Percentiles rank a stretch among this genome's conserved stretches.
These are phyloP conservation scores for Boloria selene DNA, from an alignment of 2,888 invertebrate genomes.

Conservation along the genomic window DNA sequence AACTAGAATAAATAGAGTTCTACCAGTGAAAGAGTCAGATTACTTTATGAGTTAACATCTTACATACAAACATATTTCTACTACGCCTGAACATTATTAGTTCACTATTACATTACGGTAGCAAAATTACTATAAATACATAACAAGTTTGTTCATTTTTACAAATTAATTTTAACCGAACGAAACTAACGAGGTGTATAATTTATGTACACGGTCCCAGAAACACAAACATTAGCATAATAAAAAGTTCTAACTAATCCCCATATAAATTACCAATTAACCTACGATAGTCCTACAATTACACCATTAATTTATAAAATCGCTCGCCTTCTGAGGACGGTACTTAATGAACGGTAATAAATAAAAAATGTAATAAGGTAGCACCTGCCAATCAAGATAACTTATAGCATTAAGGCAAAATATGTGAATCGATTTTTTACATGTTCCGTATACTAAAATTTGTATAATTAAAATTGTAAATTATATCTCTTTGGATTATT, in stretches of 20 bases:
- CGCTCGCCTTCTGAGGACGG: slow-evolving; percentile 32
- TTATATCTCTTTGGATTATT: no score
- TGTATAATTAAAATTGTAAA: neutral
- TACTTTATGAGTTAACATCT: no score
- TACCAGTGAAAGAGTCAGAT: no score
- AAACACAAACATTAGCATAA: slow-evolving; percentile 18
- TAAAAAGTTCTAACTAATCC: slow-evolving; percentile 8
- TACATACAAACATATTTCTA: no score
- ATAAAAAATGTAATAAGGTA: slow-evolving; percentile 44
- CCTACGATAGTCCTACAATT: slow-evolving; percentile 37
- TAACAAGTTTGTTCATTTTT: no score
- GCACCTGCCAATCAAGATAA: slow-evolving; percentile 45
- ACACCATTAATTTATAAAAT: slow-evolving; percentile 44
- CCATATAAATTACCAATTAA: slow-evolving; percentile 38
- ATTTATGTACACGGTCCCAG: neutral
- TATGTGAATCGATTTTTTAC: slow-evolving; percentile 20
- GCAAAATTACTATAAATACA: no score
- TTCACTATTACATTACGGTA: no score
- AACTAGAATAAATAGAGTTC: no score
- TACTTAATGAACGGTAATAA: slow-evolving; percentile 43
- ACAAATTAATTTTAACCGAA: neutral
- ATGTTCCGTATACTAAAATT: slow-evolving; percentile 3
- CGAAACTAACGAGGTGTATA: neutral
- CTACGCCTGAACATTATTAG: no score
- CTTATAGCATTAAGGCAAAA: slow-evolving; percentile 26